These are phyloP conservation scores for Bilobella aurantiaca DNA, from an alignment of 1,140 invertebrate genomes.

Conservation along the genomic window DNA sequence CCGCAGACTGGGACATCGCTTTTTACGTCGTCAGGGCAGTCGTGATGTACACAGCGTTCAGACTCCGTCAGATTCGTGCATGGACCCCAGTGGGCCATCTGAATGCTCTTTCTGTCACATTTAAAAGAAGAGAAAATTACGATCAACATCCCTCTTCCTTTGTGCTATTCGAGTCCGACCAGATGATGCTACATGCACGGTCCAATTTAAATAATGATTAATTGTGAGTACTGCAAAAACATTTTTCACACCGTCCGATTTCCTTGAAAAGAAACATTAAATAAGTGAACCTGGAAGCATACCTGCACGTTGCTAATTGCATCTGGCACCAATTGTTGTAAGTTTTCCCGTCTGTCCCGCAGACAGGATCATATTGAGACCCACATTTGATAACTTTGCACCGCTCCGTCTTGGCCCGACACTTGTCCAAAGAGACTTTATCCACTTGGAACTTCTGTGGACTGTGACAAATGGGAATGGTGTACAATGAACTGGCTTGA, in stretches of 20 bases:
- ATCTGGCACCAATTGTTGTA: slow-evolving; percentile 70
- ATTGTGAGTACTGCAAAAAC: too few relatives aligned
- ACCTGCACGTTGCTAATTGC: slow-evolving; percentile 70
- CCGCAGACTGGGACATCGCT: slow-evolving; percentile 74
- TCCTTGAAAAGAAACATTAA: too few relatives aligned
- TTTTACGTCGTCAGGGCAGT: slow-evolving; percentile 52
- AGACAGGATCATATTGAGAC: slow-evolving; percentile 58
- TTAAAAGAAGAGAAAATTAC: neutral
- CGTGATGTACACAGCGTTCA: slow-evolving; percentile 41
- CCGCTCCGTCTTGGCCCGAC: slow-evolving; percentile 55
- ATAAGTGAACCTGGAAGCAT: too few relatives aligned
- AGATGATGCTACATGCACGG: too few relatives aligned
- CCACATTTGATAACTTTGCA: slow-evolving; percentile 56
- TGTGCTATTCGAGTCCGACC: too few relatives aligned
- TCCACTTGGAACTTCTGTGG: slow-evolving; percentile 43
- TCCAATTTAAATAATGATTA: too few relatives aligned
- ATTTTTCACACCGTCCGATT: too few relatives aligned
- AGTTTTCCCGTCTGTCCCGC: slow-evolving; percentile 63
- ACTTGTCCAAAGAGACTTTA: slow-evolving; percentile 64
- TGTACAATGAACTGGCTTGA: too few relatives aligned
- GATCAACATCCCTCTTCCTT: too few relatives aligned
- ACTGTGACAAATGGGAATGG: slow-evolving; percentile 25
- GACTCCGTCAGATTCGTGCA: slow-evolving; percentile 62
- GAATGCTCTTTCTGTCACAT: slow-evolving; percentile 67
- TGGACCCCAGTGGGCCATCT: slow-evolving; percentile 72